phyloP scores from a whole-genome alignment of 2,888 invertebrate species.

The Brachynemurus nebulosus region DNA sequence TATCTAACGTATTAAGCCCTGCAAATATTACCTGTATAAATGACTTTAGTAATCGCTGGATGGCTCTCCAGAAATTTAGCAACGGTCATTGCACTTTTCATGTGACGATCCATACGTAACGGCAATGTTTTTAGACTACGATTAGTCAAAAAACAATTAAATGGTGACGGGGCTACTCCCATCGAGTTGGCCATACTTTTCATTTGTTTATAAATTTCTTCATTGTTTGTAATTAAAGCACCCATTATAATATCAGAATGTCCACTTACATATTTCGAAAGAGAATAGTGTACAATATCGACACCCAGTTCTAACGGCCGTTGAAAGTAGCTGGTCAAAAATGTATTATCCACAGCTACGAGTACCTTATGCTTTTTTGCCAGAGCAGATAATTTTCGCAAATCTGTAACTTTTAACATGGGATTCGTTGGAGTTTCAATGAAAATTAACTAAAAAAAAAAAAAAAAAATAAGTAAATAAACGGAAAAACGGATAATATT shows the following conservation, averaged over 20 bases:
- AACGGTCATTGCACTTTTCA: conserved; percentile 58
- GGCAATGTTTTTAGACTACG: conserved; percentile 88
- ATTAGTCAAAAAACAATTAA: conserved; percentile 89
- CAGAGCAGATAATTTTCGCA: conserved; percentile 47
- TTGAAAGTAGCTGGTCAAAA: conserved; percentile 20
- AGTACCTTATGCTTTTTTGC: conserved; percentile 31
- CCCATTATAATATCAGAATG: conserved; percentile 23
- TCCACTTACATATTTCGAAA: conserved; percentile 23
- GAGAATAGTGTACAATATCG: conserved; percentile 21
- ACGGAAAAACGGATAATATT: no score
- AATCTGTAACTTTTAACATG: conserved; percentile 65
- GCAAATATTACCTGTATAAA: conserved; percentile 84
- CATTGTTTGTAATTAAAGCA: conserved; percentile 16
- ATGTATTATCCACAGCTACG: conserved; percentile 20
- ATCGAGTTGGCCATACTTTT: conserved; percentile 55
- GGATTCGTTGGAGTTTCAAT: conserved; percentile 89
- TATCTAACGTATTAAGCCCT: no score
- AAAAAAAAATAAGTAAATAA: no score
- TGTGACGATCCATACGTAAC: conserved; percentile 82
- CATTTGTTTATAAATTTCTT: conserved; percentile 33
- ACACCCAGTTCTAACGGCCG: conserved; percentile 22
- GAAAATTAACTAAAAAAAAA: conserved; percentile 62
- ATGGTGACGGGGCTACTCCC: conserved; percentile 91
- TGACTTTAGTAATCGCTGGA: conserved; percentile 61
- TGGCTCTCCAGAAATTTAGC: conserved; percentile 74